Evolutionary conservation across 1,140 invertebrate species (phyloP), one percentile per base, ranked within the genome.

Genomic region (Papilio polyxenes): DNA sequence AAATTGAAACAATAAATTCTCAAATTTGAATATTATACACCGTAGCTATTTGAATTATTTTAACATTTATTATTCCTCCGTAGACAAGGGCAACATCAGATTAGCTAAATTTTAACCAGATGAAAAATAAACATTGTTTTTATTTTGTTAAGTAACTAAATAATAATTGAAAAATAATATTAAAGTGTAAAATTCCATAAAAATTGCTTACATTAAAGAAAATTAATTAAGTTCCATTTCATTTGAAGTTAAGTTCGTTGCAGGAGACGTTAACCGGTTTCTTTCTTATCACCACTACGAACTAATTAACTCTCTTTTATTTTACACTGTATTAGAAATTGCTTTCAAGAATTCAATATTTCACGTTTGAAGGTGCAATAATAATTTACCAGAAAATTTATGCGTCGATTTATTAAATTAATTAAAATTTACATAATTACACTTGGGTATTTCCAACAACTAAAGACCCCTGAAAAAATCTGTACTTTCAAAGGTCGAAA

Each of bases 261-360:
- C 65, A 72, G 65, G 65, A 72, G 65, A 72, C 13, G 65, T 40
- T 72, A 72, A 37, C 65, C 15, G 65, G 65, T 72, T 40, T 37
- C 65, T 72, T 72, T 72, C 65, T 65, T 72, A 72, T 11, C 65
- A 72, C 23, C 31, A 72, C 65, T 72, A 72, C 65, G 23, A 72
- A 72, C 65, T 72, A 72, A 72, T 72, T 72, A 11, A 31, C 4
- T 72, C 65, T 72, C 65, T 72, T 69, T 72, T 72, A 37, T 40
- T 23, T 37, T 40, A 5, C 65, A 13, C 23, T 11, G 3, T 65
- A 65, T 65, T 72, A 72, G 65, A 72, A 72, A 72, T 72, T 72
- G 65, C 65, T 72, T 72, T 72, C 17, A 72, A 72, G 31, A 72
- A 17, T 40, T 72, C 65, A 17, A 37, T 72, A 40, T 72, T 37